Evolutionary conservation across 2,797 vertebrate species (phyloP).

Genomic region (Ispidina lecontei): DNA sequence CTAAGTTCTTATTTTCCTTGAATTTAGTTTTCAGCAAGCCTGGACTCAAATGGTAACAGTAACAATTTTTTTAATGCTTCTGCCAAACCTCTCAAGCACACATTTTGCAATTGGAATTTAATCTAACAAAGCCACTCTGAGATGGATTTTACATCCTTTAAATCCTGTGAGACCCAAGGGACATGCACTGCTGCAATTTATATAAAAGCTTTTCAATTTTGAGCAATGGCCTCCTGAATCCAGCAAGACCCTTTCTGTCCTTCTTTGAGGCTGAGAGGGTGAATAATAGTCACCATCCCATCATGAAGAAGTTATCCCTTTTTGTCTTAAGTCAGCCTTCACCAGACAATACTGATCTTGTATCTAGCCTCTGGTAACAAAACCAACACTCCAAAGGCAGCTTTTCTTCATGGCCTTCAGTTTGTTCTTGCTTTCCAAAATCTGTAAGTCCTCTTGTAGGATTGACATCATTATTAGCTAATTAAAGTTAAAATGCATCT

Average conservation of each 20-base stretch:
- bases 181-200: background rate
- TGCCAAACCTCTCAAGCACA: background rate
- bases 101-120: background rate
- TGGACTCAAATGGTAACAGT: background rate
- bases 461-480: background rate
- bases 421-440: background rate
- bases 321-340: background rate
- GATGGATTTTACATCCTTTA: background rate
- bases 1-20: background rate
- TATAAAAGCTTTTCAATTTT: background rate
- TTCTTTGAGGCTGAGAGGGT: background rate
- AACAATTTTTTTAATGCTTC: background rate
- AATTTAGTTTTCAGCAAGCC: background rate
- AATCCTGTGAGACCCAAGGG: background rate
- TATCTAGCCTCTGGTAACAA: background rate
- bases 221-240: background rate
- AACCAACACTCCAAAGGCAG: background rate
- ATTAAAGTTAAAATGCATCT: background rate
- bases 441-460: background rate
- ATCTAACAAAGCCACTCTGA: background rate
- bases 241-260: background rate
- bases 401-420: background rate
- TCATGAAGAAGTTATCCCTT: background rate
- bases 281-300: background rate
- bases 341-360: background rate